phyloP scores from a whole-genome alignment of 2,797 vertebrate species.

The Lemur catta region DNA sequence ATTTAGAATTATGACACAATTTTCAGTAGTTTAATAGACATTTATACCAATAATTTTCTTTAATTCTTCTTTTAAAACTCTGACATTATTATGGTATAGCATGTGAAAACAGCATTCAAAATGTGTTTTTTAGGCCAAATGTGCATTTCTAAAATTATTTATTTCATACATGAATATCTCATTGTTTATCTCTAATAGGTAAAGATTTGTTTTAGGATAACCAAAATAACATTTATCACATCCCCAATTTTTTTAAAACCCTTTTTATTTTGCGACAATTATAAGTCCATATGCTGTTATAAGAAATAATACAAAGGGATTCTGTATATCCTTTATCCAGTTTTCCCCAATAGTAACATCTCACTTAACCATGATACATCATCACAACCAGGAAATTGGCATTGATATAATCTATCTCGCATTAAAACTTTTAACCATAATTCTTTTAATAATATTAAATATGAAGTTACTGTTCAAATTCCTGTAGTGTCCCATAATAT shows the following conservation, averaged over 20 bases:
- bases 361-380: background rate
- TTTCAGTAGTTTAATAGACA: constrained; percentile 32
- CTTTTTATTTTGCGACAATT: background rate
- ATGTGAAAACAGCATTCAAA: constrained; percentile 2
- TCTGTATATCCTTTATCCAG: background rate
- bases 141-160: background rate
- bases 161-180: background rate
- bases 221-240: background rate
- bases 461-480: background rate
- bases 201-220: constrained; percentile 11
- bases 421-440: background rate
- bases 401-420: background rate
- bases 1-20: background rate
- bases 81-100: background rate
- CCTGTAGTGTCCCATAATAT: background rate
- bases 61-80: constrained; percentile 23
- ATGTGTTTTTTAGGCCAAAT: background rate
- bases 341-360: background rate
- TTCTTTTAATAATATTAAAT: background rate
- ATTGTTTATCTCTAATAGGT: background rate
- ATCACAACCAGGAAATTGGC: background rate
- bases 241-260: background rate
- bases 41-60: background rate
- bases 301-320: background rate
- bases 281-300: background rate